Conservation (phyloP, 2,113 vertebrate species). For the Thunnus maccoyii region DNA sequence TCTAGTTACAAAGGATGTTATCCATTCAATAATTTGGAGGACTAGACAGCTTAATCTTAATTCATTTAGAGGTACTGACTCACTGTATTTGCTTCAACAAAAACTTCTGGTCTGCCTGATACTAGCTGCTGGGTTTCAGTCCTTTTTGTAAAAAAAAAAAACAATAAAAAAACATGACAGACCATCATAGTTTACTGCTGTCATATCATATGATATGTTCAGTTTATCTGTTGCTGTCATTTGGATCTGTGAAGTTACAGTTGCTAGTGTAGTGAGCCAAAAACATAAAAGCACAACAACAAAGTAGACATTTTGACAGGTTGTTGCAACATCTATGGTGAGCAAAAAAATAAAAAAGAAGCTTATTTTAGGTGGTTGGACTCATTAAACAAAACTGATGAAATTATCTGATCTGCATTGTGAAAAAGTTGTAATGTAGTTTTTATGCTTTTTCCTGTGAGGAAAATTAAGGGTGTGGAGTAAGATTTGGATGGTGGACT, state of each 20-base stretch:
- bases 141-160: conserved; percentile 33
- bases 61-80: conserved; percentile 7
- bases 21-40: conserved; percentile 6
- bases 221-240: conserved; percentile 44
- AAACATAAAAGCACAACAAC: conserved; percentile 60
- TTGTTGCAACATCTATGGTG: conserved; percentile 30
- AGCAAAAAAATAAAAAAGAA: neutral
- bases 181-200: neutral
- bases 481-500: too few relatives aligned
- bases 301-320: conserved; percentile 59
- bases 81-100: conserved; percentile 16
- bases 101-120: neutral
- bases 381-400: conserved; percentile 15
- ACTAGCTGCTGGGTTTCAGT: neutral
- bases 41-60: conserved; percentile 3
- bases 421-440: too few relatives aligned
- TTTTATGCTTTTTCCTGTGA: too few relatives aligned
- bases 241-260: conserved; percentile 35
- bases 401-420: too few relatives aligned
- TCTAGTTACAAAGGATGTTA: neutral
- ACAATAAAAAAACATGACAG: neutral
- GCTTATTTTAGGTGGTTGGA: neutral
- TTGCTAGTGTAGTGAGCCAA: conserved; percentile 15
- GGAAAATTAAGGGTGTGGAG: too few relatives aligned
- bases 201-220: neutral